Evolutionary conservation across 2,888 invertebrate species (phyloP).

Genomic region (Papilio gigon): DNA sequence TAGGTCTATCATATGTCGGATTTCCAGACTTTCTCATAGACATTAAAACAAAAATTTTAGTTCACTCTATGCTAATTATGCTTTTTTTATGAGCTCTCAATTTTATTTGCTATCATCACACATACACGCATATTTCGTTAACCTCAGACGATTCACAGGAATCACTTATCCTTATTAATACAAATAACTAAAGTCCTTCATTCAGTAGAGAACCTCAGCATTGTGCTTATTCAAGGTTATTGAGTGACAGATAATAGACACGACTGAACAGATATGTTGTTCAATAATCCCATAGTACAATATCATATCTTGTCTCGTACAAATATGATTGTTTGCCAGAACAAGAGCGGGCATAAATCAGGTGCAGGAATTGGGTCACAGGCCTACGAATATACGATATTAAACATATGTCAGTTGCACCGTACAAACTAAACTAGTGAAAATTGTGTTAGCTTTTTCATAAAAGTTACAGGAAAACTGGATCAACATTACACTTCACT

Average conservation of each 20-base stretch:
- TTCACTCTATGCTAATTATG: too few species aligned
- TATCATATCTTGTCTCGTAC: slow-evolving; percentile 17
- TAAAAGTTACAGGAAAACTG: not conserved
- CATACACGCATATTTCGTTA: too few species aligned
- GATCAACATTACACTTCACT: not conserved
- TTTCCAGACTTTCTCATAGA: too few species aligned
- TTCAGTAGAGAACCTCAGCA: not conserved
- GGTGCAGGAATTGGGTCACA: slow-evolving; percentile 27
- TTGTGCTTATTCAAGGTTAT: not conserved
- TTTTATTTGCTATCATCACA: too few species aligned
- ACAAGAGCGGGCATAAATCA: slow-evolving; percentile 35
- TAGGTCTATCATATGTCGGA: too few species aligned
- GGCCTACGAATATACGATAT: slow-evolving; percentile 19
- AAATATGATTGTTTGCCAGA: slow-evolving; percentile 31
- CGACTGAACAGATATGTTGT: slow-evolving; percentile 1
- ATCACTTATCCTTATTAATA: too few species aligned
- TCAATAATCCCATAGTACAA: slow-evolving; percentile 16
- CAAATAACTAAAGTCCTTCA: too few species aligned
- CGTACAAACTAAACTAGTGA: slow-evolving; percentile 8
- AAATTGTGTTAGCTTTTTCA: not conserved
- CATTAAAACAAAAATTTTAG: too few species aligned
- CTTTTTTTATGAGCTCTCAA: too few species aligned
- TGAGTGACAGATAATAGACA: not conserved
- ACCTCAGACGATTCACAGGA: too few species aligned
- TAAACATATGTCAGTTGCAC: slow-evolving; percentile 28